Conservation (phyloP, 1,140 invertebrate species). For the Phocides pigmalion region DNA sequence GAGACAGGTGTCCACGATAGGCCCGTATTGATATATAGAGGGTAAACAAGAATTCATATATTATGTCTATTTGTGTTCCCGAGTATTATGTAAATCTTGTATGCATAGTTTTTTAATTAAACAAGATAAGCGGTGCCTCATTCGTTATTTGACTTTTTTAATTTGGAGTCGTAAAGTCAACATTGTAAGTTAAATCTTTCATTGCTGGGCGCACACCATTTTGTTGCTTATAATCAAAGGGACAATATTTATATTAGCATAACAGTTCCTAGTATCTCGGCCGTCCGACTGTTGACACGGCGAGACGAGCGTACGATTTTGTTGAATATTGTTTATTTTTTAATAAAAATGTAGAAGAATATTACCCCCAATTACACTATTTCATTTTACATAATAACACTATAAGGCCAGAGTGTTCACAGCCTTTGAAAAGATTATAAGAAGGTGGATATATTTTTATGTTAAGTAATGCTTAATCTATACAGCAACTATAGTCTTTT, state of each 20-base stretch:
- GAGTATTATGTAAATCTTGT: conserved; percentile 75
- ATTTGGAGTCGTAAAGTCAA: conserved; percentile 58
- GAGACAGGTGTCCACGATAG: conserved; percentile 78
- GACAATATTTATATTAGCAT: conserved; percentile 32
- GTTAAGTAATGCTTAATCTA: too few species aligned
- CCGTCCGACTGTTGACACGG: conserved; percentile 36
- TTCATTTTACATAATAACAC: background rate
- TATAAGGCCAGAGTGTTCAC: background rate
- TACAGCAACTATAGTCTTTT: too few species aligned
- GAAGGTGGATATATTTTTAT: too few species aligned
- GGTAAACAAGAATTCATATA: conserved; percentile 47
- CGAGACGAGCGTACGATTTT: conserved; percentile 32
- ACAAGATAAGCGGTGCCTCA: conserved; percentile 70
- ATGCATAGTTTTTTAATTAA: conserved; percentile 73
- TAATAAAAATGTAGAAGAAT: conserved; percentile 30
- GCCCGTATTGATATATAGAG: conserved; percentile 73
- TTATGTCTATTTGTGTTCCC: conserved; percentile 46
- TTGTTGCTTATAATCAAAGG: conserved; percentile 35
- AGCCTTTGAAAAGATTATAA: background rate
- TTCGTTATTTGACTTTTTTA: conserved; percentile 71
- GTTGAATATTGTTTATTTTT: conserved; percentile 28
- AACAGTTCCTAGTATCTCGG: conserved; percentile 18
- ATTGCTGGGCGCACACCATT: conserved; percentile 39
- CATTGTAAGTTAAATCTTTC: conserved; percentile 49
- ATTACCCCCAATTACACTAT: background rate